Percentiles rank a stretch among this genome's conserved stretches.
phyloP scores from a whole-genome alignment of 1,140 invertebrate species.

The Panagrolaimus sp. region DNA sequence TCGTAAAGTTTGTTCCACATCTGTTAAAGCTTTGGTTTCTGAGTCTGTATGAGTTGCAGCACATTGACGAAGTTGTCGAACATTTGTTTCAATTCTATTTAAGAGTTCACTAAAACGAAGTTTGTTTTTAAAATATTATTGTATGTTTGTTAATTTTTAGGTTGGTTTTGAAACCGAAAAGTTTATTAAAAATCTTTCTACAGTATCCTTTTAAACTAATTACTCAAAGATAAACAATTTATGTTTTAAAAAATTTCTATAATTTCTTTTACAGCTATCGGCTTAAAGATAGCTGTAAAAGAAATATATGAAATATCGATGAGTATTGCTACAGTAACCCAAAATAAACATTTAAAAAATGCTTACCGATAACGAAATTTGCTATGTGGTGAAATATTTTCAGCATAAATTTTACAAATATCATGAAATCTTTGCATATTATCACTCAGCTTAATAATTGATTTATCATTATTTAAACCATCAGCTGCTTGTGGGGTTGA shows the following conservation, averaged over 20 bases:
- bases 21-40: conserved; percentile 36
- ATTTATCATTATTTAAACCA: conserved; percentile 13
- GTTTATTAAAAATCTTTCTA: too few relatives aligned
- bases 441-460: conserved; percentile 41
- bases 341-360: not conserved
- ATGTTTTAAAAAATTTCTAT: too few relatives aligned
- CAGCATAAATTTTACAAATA: conserved; percentile 53
- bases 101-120: conserved; percentile 46
- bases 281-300: too few relatives aligned
- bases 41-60: conserved; percentile 3
- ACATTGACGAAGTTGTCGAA: conserved; percentile 47
- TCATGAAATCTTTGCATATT: conserved; percentile 50
- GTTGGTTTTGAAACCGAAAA: too few relatives aligned
- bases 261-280: too few relatives aligned
- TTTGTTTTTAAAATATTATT: not conserved
- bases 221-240: too few relatives aligned
- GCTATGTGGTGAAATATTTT: conserved; percentile 57
- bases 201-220: too few relatives aligned
- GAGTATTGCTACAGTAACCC: too few relatives aligned
- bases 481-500: conserved; percentile 1
- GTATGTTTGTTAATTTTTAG: too few relatives aligned
- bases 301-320: too few relatives aligned
- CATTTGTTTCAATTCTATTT: conserved; percentile 38
- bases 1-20: conserved; percentile 47
- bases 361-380: conserved; percentile 54